Conservation (phyloP, 2,888 invertebrate genomes). For the Zygogramma bicolorata region DNA sequence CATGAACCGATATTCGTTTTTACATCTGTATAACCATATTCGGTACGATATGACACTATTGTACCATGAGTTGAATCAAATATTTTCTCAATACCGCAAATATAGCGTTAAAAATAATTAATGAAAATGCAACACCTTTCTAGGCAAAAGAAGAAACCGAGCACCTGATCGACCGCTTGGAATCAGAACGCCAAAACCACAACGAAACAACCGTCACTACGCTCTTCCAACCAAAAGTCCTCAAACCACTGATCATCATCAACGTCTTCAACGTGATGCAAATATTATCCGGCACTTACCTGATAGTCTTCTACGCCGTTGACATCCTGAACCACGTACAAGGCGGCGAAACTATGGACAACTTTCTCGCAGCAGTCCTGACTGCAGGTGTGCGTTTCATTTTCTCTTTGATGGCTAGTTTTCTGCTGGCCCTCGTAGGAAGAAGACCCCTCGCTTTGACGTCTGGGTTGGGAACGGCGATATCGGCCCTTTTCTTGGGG, state of each 20-base stretch:
- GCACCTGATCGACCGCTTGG: constrained; percentile 72
- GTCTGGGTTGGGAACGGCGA: constrained; percentile 77
- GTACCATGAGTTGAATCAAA: too few relatives aligned
- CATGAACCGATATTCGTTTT: too few relatives aligned
- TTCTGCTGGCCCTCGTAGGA: constrained; percentile 74
- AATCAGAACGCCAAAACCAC: constrained; percentile 67
- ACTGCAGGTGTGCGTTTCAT: constrained; percentile 76
- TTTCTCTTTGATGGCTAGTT: constrained; percentile 76
- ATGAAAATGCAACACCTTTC: too few relatives aligned
- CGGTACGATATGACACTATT: too few relatives aligned
- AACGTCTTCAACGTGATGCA: constrained; percentile 80
- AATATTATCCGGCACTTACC: constrained; percentile 80
- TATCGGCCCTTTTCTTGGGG: constrained; percentile 74
- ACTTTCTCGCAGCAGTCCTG: constrained; percentile 75
- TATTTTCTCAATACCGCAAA: too few relatives aligned
- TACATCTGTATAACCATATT: too few relatives aligned
- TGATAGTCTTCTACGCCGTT: constrained; percentile 84
- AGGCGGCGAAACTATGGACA: constrained; percentile 66
- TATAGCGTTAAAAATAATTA: too few relatives aligned
- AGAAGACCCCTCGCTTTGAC: constrained; percentile 75
- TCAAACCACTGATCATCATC: constrained; percentile 80
- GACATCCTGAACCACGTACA: constrained; percentile 74
- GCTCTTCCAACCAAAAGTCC: constrained; percentile 71
- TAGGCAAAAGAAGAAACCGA: constrained; percentile 75
- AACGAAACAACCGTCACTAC: constrained; percentile 62